phyloP scores from a whole-genome alignment of 2,113 vertebrate species.

The Cephalophus harveyi region DNA sequence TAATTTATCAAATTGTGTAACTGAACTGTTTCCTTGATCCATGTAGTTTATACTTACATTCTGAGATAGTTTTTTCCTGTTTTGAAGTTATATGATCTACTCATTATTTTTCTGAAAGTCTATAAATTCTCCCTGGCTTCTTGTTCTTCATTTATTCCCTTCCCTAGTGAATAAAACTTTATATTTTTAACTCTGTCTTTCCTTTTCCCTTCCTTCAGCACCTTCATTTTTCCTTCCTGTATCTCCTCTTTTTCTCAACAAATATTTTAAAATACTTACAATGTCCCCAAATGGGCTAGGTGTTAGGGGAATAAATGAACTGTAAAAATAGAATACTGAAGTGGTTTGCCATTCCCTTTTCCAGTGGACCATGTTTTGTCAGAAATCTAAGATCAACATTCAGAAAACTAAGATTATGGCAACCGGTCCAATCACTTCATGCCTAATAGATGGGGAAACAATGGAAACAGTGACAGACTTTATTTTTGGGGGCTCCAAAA shows the following conservation, averaged over 20 bases:
- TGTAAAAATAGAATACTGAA: background rate
- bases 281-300: background rate
- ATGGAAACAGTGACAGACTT: background rate
- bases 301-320: background rate
- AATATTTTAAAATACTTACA: background rate
- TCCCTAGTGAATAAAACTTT: background rate
- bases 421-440: background rate
- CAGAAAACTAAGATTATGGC: background rate
- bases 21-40: background rate
- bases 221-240: background rate
- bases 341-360: background rate
- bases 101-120: background rate
- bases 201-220: rapidly evolving
- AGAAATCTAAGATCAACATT: background rate
- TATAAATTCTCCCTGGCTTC: background rate
- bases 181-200: background rate
- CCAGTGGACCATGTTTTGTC: background rate
- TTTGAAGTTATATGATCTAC: background rate
- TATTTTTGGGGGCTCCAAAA: rapidly evolving
- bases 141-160: background rate
- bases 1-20: background rate
- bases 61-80: background rate
- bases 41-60: background rate
- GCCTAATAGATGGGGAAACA: background rate
- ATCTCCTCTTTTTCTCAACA: background rate